Conservation (phyloP, 2,113 vertebrate species). For the Podarcis raffonei region DNA sequence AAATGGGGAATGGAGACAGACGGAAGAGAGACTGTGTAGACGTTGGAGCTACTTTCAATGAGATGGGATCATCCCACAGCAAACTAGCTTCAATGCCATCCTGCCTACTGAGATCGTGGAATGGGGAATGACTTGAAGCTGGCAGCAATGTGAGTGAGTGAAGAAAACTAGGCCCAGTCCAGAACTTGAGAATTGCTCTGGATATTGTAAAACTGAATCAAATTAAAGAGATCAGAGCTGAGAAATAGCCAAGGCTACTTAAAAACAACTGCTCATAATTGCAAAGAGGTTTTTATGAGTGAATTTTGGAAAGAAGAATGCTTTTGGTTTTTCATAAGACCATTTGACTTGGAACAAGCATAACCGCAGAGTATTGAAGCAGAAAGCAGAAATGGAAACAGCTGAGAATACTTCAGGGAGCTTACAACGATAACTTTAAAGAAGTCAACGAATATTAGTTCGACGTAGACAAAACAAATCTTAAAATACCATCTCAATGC, state of each 20-base stretch:
- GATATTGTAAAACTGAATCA: conserved; percentile 11
- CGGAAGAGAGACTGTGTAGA: neutral
- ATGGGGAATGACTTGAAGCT: conserved; percentile 21
- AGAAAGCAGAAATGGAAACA: conserved; percentile 27
- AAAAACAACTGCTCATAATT: conserved; percentile 10
- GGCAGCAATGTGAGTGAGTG: conserved; percentile 20
- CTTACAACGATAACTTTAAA: conserved; percentile 33
- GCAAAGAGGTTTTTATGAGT: conserved; percentile 13
- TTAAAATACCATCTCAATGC: neutral
- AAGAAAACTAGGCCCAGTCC: neutral
- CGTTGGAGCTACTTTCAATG: neutral
- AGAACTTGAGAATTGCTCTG: neutral
- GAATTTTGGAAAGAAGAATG: conserved; percentile 13
- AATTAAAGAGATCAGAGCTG: conserved; percentile 31
- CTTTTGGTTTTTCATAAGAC: neutral
- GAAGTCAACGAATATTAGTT: neutral
- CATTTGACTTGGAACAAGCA: conserved; percentile 14
- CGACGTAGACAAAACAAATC: neutral
- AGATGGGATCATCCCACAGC: conserved; percentile 14
- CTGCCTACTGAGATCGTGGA: neutral
- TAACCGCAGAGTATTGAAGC: conserved; percentile 31
- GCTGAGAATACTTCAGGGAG: conserved; percentile 19
- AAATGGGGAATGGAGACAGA: neutral
- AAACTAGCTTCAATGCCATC: conserved; percentile 5
- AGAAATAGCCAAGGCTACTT: conserved; percentile 51